These are phyloP conservation scores for Etheostoma perlongum DNA, from an alignment of 2,797 vertebrate species.

Conservation along the genomic window DNA sequence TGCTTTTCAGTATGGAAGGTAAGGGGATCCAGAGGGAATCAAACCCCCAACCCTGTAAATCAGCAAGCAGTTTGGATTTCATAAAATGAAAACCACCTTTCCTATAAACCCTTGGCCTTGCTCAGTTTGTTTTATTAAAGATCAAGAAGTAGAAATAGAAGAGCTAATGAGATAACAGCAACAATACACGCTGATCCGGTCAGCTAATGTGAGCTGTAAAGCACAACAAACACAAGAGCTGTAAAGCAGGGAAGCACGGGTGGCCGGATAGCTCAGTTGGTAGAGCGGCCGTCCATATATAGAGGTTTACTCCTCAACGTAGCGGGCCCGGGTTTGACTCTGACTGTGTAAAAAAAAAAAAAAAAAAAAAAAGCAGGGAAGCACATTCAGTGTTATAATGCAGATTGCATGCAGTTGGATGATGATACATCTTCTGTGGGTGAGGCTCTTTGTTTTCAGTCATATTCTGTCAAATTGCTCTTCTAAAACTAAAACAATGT, in stretches of 20 bases:
- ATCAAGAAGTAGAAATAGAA: conserved; percentile 7
- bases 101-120: conserved; percentile 26
- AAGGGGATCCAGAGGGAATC: conserved; percentile 54
- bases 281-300: too few species aligned
- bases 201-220: conserved; percentile 3
- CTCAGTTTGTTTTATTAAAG: conserved; percentile 44
- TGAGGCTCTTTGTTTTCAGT: background rate
- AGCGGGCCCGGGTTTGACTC: too few species aligned
- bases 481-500: background rate
- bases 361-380: background rate
- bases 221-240: background rate
- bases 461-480: background rate
- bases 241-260: background rate
- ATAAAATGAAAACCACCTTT: conserved; percentile 54
- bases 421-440: background rate
- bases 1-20: conserved; percentile 55
- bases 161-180: conserved; percentile 5
- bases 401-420: background rate
- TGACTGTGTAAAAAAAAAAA: background rate
- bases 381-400: conserved; percentile 1
- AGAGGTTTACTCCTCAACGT: too few species aligned
- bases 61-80: conserved; percentile 61
- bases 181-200: conserved; percentile 10
- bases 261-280: too few species aligned
- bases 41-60: conserved; percentile 55